Evolutionary conservation across 2,888 invertebrate genomes (phyloP), one percentile per base, ranked within the genome.

Genomic region (Drosophila peninsularis): DNA sequence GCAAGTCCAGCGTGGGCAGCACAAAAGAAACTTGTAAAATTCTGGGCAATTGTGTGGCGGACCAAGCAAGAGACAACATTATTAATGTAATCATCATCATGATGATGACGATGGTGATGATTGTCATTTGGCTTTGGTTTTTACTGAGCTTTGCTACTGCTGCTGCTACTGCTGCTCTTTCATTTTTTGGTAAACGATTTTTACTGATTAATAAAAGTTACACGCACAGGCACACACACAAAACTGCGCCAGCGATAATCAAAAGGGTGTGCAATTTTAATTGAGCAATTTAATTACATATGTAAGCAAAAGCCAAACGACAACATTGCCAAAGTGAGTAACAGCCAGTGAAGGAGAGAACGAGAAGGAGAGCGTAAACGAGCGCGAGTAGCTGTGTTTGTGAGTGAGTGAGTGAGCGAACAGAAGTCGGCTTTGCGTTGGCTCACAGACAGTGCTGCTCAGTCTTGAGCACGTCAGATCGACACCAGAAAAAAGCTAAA

Each of bases 211-310:
- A 82, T 86, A 88, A 76, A 80, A 79, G 78, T 81, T 68, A 17
- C 56, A 19, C 60, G 27, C 56, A 53, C 50, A 56, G 53, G 62
- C 54, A 61, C 49, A 67, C 19, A 49, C 11, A 61, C 3, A 24
- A 24, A 63, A 63, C 65, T 71, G 68, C 71, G 81, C 82, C 64
- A 87, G 87, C 90, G 90, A 91, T 91, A 91, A 91, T 91, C 91
- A 91, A 90, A 91, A 90, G 91, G 88, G 91, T 91, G 91, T 91
- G 91, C 91, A 91, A 91, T 91, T 91, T 91, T 91, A 91, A 91
- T 91, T 91, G 91, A 91, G 82, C 91, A 91, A 91, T 91, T 91
- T 91, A 91, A 91, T 91, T 91, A 91, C 90, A 90, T 89, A 88
- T 87, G 86, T 82, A 87, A 87, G 86, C 89, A 89, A 84, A 89